phyloP scores from a whole-genome alignment of 2,113 vertebrate genomes.

The Leucosticte australis region DNA sequence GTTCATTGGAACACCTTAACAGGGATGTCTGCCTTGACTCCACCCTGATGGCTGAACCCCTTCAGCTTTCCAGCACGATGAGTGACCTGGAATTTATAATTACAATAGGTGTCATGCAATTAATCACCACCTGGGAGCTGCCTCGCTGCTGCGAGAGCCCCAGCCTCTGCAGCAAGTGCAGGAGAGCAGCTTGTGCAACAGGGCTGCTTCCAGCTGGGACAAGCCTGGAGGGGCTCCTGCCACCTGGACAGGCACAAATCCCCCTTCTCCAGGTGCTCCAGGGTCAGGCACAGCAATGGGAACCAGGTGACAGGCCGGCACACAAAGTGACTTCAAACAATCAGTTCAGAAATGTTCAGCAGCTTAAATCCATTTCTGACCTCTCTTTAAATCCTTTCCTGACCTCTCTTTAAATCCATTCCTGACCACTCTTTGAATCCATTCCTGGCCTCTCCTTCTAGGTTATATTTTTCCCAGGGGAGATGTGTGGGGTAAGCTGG shows the following conservation, averaged over 20 bases:
- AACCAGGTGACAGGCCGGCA: neutral
- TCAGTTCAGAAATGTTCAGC: neutral
- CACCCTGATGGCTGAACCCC: slow-evolving; percentile 47
- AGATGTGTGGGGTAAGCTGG: neutral
- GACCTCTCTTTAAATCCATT: neutral
- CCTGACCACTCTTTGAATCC: neutral
- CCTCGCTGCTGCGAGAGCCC: neutral
- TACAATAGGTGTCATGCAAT: slow-evolving; percentile 57
- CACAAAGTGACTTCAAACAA: neutral
- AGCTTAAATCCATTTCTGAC: neutral
- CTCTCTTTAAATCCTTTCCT: neutral
- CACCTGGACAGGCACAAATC: neutral
- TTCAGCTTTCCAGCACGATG: slow-evolving; percentile 52
- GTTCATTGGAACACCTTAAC: slow-evolving; percentile 51
- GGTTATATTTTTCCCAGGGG: neutral
- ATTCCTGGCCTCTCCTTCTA: neutral
- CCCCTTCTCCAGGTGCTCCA: neutral
- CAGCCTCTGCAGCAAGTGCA: slow-evolving; percentile 42
- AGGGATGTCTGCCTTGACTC: slow-evolving; percentile 18
- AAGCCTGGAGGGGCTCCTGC: neutral
- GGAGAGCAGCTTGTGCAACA: slow-evolving; percentile 27
- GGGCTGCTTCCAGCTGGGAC: slow-evolving; percentile 17
- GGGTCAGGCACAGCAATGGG: neutral
- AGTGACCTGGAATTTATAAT: slow-evolving; percentile 68
- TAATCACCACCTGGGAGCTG: slow-evolving; percentile 50